phyloP scores from a whole-genome alignment of 2,888 invertebrate species.

The Fragum whitleyi region DNA sequence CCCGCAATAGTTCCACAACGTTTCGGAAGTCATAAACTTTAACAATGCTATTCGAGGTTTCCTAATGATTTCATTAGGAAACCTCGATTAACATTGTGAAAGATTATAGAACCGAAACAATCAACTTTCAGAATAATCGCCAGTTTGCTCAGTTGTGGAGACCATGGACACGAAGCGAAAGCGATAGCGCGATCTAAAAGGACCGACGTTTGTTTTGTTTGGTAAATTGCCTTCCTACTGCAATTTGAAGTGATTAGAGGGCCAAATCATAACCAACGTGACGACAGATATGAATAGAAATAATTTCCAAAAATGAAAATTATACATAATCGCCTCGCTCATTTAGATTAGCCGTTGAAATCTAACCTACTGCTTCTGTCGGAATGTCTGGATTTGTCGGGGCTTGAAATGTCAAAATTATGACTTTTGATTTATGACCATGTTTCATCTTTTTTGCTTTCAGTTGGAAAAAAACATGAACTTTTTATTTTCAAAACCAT shows the following conservation, averaged over 20 bases:
- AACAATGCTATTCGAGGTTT: too few species aligned
- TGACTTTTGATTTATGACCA: background rate
- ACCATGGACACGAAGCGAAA: background rate
- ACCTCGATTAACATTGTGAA: too few species aligned
- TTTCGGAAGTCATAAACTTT: too few species aligned
- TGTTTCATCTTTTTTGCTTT: background rate
- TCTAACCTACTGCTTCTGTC: slow-evolving; percentile 26
- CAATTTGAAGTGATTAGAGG: slow-evolving; percentile 50
- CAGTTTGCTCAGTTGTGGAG: too few species aligned
- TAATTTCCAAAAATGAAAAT: slow-evolving; percentile 68
- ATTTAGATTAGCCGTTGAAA: background rate
- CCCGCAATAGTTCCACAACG: too few species aligned
- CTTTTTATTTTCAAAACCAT: too few species aligned
- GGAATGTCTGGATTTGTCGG: slow-evolving; percentile 1
- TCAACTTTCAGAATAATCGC: too few species aligned
- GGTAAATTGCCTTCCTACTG: slow-evolving; percentile 42
- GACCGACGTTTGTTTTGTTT: slow-evolving; percentile 18
- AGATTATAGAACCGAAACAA: too few species aligned
- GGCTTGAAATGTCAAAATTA: slow-evolving; percentile 1
- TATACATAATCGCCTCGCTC: slow-evolving; percentile 56
- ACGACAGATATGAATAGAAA: slow-evolving; percentile 61
- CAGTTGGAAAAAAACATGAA: background rate
- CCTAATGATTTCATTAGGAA: too few species aligned
- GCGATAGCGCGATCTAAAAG: background rate
- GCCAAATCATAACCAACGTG: slow-evolving; percentile 54